Conservation (phyloP, 2,888 invertebrate genomes). For the Eugnorisma glareosa region DNA sequence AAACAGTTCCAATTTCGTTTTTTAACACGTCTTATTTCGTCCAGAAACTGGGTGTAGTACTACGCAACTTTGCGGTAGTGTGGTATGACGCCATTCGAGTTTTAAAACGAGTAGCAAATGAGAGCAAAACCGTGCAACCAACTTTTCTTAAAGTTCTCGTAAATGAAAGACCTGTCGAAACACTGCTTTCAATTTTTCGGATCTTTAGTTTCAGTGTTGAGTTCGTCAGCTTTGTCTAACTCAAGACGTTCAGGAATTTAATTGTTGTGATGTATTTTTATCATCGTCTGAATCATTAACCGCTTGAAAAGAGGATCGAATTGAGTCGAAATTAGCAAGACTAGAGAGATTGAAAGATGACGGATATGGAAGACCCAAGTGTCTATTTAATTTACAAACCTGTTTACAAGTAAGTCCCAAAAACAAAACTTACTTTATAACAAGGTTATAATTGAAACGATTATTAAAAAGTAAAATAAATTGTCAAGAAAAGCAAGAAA, state of each 20-base stretch:
- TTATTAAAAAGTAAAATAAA: background rate
- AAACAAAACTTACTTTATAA: slow-evolving; percentile 8
- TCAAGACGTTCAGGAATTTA: background rate
- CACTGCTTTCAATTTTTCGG: background rate
- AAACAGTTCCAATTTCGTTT: slow-evolving; percentile 50
- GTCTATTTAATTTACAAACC: background rate
- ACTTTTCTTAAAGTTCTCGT: background rate
- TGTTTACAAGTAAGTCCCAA: background rate
- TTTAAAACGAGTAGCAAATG: slow-evolving; percentile 71
- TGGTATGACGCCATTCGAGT: slow-evolving; percentile 72
- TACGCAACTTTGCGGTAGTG: slow-evolving; percentile 71
- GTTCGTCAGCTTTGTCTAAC: background rate
- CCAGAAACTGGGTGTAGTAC: slow-evolving; percentile 65
- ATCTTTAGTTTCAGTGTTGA: background rate
- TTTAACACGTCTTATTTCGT: slow-evolving; percentile 54
- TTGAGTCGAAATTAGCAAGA: background rate
- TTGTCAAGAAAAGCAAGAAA: slow-evolving; percentile 49
- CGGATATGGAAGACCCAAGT: background rate
- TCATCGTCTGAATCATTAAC: background rate
- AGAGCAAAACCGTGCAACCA: slow-evolving; percentile 8
- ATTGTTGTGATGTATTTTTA: background rate
- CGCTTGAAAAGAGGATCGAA: background rate
- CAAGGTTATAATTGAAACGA: background rate
- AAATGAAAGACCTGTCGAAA: background rate
- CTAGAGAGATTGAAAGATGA: background rate